phyloP scores from a whole-genome alignment of 2,113 vertebrate genomes.

The Haemorhous mexicanus region DNA sequence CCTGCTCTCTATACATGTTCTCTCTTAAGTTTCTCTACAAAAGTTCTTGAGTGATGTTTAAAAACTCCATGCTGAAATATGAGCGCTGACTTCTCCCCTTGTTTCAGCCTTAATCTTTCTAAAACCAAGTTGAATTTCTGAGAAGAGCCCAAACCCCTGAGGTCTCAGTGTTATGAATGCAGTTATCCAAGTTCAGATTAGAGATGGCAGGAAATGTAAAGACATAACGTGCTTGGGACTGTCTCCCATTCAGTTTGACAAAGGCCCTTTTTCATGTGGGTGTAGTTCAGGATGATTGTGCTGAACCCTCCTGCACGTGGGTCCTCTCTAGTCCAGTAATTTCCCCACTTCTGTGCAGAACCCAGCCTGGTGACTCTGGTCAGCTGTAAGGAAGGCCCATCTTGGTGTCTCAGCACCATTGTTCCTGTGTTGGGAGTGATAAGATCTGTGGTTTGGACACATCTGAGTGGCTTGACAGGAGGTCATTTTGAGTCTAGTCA shows the following conservation, averaged over 20 bases:
- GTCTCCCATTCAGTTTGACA: not conserved
- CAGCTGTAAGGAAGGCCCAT: not conserved
- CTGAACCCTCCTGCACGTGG: too few species aligned
- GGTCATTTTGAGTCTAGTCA: not conserved
- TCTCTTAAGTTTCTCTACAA: not conserved
- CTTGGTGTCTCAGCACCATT: not conserved
- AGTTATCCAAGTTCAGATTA: not conserved
- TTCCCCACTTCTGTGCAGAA: not conserved
- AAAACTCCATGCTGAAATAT: not conserved
- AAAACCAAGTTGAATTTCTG: not conserved
- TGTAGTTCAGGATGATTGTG: fast-evolving
- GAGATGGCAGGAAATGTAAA: not conserved
- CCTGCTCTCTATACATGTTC: not conserved
- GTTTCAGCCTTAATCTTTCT: not conserved
- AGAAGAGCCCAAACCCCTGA: not conserved
- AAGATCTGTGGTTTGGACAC: not conserved
- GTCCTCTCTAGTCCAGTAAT: not conserved
- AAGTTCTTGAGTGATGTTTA: not conserved
- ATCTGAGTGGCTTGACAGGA: fast-evolving
- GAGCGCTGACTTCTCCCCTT: not conserved
- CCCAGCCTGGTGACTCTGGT: not conserved
- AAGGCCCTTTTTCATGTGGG: not conserved
- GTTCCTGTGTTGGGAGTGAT: not conserved
- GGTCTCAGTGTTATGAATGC: not conserved
- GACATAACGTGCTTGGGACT: not conserved